These are phyloP conservation scores for Eidolon dupreanum DNA, from an alignment of 2,797 vertebrate species.

Conservation along the genomic window DNA sequence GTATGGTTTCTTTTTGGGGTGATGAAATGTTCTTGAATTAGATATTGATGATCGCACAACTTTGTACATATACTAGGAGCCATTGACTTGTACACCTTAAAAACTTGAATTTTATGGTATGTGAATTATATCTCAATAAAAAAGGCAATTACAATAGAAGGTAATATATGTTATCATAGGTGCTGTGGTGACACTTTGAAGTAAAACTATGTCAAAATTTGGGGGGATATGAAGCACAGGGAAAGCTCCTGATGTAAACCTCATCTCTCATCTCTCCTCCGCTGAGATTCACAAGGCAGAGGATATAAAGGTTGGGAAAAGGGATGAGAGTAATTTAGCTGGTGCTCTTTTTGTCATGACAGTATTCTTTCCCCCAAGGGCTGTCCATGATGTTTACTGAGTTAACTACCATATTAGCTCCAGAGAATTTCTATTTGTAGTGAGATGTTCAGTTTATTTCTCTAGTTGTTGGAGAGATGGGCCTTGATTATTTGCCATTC, in stretches of 20 bases:
- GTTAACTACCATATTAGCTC: neutral
- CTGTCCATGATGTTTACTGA: neutral
- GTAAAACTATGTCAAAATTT: neutral
- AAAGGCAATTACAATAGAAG: neutral
- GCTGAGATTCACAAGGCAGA: neutral
- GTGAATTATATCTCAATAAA: neutral
- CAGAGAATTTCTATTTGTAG: neutral
- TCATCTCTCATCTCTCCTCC: neutral
- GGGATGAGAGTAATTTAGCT: neutral
- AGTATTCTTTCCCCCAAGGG: neutral
- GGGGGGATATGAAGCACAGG: neutral
- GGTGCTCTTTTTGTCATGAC: neutral
- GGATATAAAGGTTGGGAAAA: neutral
- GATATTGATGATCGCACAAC: neutral
- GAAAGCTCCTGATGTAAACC: neutral
- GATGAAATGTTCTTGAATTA: neutral
- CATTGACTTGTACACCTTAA: neutral
- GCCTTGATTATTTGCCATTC: neutral
- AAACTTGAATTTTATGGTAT: neutral
- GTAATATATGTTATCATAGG: neutral
- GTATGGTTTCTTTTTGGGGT: neutral
- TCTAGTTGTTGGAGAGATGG: neutral
- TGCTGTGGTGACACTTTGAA: neutral
- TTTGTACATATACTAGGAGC: neutral
- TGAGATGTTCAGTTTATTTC: neutral